phyloP scores from a whole-genome alignment of 2,888 invertebrate genomes.

The Gasteruption jaculator region DNA sequence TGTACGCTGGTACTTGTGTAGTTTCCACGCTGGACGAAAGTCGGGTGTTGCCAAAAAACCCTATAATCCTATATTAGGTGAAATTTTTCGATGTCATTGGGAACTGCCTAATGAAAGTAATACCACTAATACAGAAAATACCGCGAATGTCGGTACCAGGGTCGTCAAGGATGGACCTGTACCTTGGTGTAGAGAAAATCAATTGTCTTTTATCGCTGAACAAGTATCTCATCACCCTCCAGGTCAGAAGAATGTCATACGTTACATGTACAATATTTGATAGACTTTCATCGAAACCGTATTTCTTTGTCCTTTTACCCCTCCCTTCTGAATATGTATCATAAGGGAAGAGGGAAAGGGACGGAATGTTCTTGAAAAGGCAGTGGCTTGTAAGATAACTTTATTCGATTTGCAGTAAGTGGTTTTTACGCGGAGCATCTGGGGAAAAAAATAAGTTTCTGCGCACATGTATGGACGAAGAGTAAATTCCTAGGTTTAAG shows the following conservation, averaged over 20 bases:
- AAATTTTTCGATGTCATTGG: slow-evolving; percentile 90
- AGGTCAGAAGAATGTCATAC: slow-evolving; percentile 54
- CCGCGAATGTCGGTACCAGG: slow-evolving; percentile 25
- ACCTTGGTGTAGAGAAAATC: slow-evolving; percentile 84
- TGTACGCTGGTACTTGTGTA: slow-evolving; percentile 94
- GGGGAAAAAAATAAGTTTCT: slow-evolving; percentile 83
- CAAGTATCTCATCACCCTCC: slow-evolving; percentile 99
- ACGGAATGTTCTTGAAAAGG: too few species aligned
- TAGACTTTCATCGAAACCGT: background rate
- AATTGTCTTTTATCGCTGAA: slow-evolving; percentile 92
- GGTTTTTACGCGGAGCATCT: slow-evolving; percentile 98
- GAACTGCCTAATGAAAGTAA: slow-evolving; percentile 56
- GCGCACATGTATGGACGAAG: slow-evolving; percentile 98
- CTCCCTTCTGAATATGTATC: too few species aligned
- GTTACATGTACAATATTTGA: background rate
- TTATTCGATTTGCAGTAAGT: slow-evolving; percentile 65
- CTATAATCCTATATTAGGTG: slow-evolving; percentile 97
- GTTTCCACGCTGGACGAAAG: slow-evolving; percentile 97
- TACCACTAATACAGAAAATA: slow-evolving; percentile 25
- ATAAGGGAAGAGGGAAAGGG: too few species aligned
- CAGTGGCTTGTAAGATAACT: background rate
- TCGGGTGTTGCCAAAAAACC: slow-evolving; percentile 98
- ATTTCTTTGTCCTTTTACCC: slow-evolving; percentile 2
- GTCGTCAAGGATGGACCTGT: slow-evolving; percentile 76
- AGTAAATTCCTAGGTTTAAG: slow-evolving; percentile 98